phyloP scores from a whole-genome alignment of 2,888 invertebrate genomes.

The Brenthis ino region DNA sequence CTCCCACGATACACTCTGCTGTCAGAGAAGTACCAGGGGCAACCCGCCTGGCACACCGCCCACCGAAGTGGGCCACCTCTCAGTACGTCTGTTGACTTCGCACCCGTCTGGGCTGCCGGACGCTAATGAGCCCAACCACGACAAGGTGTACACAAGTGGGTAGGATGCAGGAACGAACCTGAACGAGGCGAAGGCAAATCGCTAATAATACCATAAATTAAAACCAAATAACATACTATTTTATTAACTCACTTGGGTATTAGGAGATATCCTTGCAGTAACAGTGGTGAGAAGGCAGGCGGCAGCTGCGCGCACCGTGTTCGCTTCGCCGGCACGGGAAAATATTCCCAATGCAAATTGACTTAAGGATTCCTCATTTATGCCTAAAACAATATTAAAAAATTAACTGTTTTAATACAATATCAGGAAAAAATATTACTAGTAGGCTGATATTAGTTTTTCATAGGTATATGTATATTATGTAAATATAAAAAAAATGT shows the following conservation, averaged over 20 bases:
- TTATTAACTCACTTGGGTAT: constrained; percentile 59
- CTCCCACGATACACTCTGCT: too few relatives aligned
- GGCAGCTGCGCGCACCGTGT: constrained; percentile 64
- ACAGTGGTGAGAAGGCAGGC: constrained; percentile 58
- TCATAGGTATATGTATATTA: too few relatives aligned
- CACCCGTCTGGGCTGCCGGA: too few relatives aligned
- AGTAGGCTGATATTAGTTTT: not conserved
- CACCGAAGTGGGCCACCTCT: too few relatives aligned
- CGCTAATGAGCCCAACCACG: too few relatives aligned
- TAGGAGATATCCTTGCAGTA: constrained; percentile 57
- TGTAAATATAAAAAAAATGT: too few relatives aligned
- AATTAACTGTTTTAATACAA: not conserved
- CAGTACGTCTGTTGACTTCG: too few relatives aligned
- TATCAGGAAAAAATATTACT: not conserved
- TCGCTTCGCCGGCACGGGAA: constrained; percentile 58
- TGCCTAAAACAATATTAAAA: constrained; percentile 46
- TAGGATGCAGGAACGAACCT: too few relatives aligned
- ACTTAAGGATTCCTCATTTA: constrained; percentile 58
- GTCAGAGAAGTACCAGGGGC: too few relatives aligned
- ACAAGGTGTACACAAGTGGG: too few relatives aligned
- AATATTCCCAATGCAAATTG: constrained; percentile 59
- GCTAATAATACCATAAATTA: not conserved
- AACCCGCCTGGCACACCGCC: too few relatives aligned
- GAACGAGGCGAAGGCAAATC: not conserved
- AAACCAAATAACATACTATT: not conserved